Evolutionary conservation across 2,113 vertebrate species (phyloP), one percentile per base, ranked within the genome.

Genomic region (Hemiprocne comata): DNA sequence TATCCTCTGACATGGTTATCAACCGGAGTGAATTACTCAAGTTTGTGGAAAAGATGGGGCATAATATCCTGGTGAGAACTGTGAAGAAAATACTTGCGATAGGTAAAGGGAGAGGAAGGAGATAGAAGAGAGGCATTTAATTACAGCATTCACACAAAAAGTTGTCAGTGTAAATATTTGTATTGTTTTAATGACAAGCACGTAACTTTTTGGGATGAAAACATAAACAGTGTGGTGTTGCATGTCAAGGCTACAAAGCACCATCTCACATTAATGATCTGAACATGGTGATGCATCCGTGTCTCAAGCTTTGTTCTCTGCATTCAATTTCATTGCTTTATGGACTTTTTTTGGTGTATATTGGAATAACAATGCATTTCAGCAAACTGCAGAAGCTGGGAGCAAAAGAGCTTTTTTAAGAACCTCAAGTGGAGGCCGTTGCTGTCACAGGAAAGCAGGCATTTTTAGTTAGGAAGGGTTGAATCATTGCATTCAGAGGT

Each of bases 21-120:
- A 87, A 17, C 33, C 29, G 60, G 42, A 69, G 24, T 38, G 75
- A 79, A 93, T 67, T 85, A 70, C 46, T 79, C 26, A 34, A n/a
- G 29, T 85, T 34, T 24, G 2, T 83, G 71, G 60, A 74, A 74
- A 90, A 85, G 67, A 61, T 82, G 36, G 61, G 25, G 23, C 93
- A 48, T 88, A 87, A 91, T 85, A 61, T 58, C 42, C 46, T 83
- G 51, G 34, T 73, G 71, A 48, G 88, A 95, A 71, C 78, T 85
- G 72, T 78, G 73, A 94, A 72, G 70, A 93, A 93, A 95, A 88
- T 90, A 89, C 77, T 95, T 95, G 36, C 0, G 1, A 70, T 55
- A 77, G 48, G 29, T 74, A 88, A 80, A 77, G 4, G 6, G 42
- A 90, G 19, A 85, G 36, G 58, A 82, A 71, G 53, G 53, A 90